These are phyloP conservation scores for Corythornis cristatus DNA, from an alignment of 2,113 vertebrate species.

Conservation along the genomic window DNA sequence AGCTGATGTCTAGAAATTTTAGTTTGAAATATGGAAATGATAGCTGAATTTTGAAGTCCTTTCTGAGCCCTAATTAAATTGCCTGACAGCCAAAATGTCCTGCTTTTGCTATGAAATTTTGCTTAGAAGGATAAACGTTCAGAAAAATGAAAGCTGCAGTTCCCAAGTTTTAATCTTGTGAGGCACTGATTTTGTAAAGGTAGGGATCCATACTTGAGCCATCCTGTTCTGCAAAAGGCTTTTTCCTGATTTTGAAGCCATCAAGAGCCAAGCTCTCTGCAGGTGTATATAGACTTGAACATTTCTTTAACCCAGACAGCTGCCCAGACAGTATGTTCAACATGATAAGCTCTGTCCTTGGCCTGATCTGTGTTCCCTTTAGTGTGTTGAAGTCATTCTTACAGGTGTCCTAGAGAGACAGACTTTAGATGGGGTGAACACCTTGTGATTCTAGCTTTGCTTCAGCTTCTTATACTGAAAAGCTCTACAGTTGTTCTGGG, in stretches of 20 bases:
- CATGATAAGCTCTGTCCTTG: neutral
- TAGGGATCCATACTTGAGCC: neutral
- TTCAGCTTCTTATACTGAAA: neutral
- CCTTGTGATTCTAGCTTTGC: neutral
- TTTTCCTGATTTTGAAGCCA: neutral
- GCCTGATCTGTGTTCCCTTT: neutral
- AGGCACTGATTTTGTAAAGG: neutral
- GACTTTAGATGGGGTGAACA: neutral
- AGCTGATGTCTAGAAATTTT: neutral
- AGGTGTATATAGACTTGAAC: neutral
- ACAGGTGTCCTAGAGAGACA: neutral
- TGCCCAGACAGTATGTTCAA: neutral
- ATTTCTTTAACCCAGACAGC: neutral
- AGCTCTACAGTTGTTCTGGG: neutral
- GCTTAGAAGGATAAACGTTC: neutral
- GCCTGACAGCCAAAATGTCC: neutral
- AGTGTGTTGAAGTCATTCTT: neutral
- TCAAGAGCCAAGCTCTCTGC: neutral
- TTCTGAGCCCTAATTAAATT: neutral
- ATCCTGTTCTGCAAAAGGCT: neutral
- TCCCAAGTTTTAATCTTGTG: neutral
- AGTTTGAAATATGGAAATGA: neutral
- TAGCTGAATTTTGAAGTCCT: neutral
- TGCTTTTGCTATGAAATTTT: neutral
- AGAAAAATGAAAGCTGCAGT: neutral